These are phyloP conservation scores for Allolobophora icterica DNA, from an alignment of 2,888 invertebrate species.

Conservation along the genomic window DNA sequence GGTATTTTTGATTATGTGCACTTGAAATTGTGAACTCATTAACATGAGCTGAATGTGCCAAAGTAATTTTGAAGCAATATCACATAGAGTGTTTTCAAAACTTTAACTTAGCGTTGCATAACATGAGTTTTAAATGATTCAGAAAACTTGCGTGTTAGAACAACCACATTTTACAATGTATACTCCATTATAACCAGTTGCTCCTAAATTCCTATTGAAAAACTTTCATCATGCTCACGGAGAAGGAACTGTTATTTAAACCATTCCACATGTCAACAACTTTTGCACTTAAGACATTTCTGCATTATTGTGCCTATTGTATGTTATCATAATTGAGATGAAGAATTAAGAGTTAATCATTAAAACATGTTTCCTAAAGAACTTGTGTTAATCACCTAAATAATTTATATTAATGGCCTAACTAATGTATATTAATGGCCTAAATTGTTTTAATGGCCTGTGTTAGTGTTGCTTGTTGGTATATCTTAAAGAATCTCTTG, in stretches of 20 bases:
- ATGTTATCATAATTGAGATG: too few relatives aligned
- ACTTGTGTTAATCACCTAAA: too few relatives aligned
- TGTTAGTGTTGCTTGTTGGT: too few relatives aligned
- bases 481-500: too few relatives aligned
- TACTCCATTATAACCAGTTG: background rate
- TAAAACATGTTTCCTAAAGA: too few relatives aligned
- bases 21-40: background rate
- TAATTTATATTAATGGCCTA: too few relatives aligned
- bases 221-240: background rate
- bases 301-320: background rate
- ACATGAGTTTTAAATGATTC: background rate
- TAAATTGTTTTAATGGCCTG: too few relatives aligned
- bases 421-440: too few relatives aligned
- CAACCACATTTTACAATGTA: too few relatives aligned
- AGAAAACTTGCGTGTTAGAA: background rate
- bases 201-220: too few relatives aligned
- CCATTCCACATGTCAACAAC: background rate
- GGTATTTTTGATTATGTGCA: background rate
- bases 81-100: background rate
- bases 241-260: background rate
- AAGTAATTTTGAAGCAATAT: background rate
- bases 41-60: background rate
- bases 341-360: too few relatives aligned
- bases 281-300: background rate
- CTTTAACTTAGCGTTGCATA: background rate